These are phyloP conservation scores for Etheostoma spectabile DNA, from an alignment of 2,113 vertebrate species.

Conservation along the genomic window DNA sequence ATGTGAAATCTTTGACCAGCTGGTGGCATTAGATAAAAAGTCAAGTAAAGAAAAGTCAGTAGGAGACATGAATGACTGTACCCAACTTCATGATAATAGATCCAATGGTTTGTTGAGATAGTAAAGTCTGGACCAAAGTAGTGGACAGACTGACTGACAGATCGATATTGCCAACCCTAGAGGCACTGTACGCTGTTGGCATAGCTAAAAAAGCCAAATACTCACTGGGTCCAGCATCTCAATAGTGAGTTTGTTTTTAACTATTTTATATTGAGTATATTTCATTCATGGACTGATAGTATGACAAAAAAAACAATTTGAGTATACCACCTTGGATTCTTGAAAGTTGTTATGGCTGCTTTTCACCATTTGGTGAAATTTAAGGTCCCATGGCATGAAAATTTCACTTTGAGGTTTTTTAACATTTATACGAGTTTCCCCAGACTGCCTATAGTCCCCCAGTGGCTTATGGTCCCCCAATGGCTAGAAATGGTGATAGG, in stretches of 20 bases:
- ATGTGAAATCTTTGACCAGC: not conserved
- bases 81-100: no score
- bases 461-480: no score
- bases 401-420: no score
- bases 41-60: not conserved
- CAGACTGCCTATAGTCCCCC: no score
- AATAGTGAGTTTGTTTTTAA: not conserved
- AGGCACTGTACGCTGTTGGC: not conserved
- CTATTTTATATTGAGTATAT: not conserved
- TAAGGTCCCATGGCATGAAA: no score
- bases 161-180: not conserved
- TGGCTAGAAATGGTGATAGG: no score
- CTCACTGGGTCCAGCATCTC: not conserved
- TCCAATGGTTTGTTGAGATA: not conserved
- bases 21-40: not conserved
- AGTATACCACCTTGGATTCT: no score
- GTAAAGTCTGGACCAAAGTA: not conserved
- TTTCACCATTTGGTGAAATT: not conserved
- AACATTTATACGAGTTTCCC: no score
- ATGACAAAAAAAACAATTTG: not conserved
- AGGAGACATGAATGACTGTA: not conserved
- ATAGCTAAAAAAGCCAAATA: not conserved
- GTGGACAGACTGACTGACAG: not conserved
- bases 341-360: no score
- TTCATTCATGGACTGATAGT: not conserved